Conservation (phyloP, 2,113 vertebrate genomes). For the Sander lucioperca region DNA sequence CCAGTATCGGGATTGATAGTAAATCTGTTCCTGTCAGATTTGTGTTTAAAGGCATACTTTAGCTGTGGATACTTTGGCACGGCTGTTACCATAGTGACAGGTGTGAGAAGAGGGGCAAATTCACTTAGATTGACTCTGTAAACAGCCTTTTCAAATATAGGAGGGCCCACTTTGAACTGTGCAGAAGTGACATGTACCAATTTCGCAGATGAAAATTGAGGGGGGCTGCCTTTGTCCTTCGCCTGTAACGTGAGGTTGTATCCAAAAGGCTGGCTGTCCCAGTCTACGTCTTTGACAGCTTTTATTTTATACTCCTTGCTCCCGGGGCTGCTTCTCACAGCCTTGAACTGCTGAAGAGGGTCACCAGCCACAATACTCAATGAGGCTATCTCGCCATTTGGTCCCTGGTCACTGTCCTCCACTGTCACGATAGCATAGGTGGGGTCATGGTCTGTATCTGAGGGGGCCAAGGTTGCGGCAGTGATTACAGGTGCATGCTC, state of each 20-base stretch:
- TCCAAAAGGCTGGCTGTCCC: conserved; percentile 93
- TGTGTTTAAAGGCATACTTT: conserved; percentile 90
- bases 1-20: conserved; percentile 91
- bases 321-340: conserved; percentile 90
- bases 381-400: conserved; percentile 94
- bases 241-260: conserved; percentile 97
- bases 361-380: conserved; percentile 95
- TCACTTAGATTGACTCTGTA: conserved; percentile 95
- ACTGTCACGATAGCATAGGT: conserved; percentile 91
- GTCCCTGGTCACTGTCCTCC: conserved; percentile 92
- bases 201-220: conserved; percentile 93
- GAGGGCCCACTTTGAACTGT: conserved; percentile 89
- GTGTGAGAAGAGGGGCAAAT: conserved; percentile 92
- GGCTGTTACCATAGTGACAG: conserved; percentile 93
- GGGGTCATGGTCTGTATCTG: conserved; percentile 89
- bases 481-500: conserved; percentile 90
- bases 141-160: conserved; percentile 90
- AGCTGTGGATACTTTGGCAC: conserved; percentile 88
- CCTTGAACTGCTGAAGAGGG: conserved; percentile 91
- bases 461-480: conserved; percentile 86
- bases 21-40: conserved; percentile 87
- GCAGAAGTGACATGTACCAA: conserved; percentile 91
- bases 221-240: conserved; percentile 95
- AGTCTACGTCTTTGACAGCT: conserved; percentile 88
- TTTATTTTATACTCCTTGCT: conserved; percentile 97